These are phyloP conservation scores for Cacatua alba DNA, from an alignment of 2,113 vertebrate species.

Conservation along the genomic window DNA sequence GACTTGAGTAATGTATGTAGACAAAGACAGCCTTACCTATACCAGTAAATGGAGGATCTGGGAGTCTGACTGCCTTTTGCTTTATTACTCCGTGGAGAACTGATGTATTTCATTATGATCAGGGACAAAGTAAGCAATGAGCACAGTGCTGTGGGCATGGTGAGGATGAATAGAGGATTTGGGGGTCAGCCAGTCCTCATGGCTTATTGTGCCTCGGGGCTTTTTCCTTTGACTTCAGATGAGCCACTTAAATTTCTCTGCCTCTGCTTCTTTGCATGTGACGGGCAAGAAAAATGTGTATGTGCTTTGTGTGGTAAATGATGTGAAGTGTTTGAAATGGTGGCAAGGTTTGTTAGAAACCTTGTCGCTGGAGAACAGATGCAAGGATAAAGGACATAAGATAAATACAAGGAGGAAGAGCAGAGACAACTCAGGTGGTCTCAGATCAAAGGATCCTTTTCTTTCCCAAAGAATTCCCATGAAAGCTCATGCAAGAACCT, in stretches of 20 bases:
- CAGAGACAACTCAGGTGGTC: not conserved
- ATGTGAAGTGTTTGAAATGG: not conserved
- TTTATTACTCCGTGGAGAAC: conserved; percentile 16
- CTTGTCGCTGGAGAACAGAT: not conserved
- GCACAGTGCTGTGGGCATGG: not conserved
- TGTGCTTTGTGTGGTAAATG: not conserved
- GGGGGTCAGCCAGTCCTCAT: not conserved
- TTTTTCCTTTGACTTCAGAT: not conserved
- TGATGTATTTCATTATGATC: conserved; percentile 4
- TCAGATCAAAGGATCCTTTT: not conserved
- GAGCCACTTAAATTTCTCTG: not conserved
- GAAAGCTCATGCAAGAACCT: not conserved
- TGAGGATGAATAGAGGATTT: not conserved
- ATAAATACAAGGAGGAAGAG: not conserved
- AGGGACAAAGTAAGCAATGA: not conserved
- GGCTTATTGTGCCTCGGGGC: not conserved
- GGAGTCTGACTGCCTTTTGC: not conserved
- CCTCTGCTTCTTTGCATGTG: not conserved
- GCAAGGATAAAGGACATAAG: not conserved
- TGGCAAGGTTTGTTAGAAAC: not conserved
- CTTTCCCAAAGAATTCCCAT: not conserved
- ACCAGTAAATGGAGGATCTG: not conserved
- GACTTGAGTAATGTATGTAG: conserved; percentile 11
- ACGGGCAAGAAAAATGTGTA: not conserved
- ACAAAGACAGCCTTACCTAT: not conserved